Evolutionary conservation across 2,888 invertebrate species (phyloP).

Genomic region (Netelia virgata): DNA sequence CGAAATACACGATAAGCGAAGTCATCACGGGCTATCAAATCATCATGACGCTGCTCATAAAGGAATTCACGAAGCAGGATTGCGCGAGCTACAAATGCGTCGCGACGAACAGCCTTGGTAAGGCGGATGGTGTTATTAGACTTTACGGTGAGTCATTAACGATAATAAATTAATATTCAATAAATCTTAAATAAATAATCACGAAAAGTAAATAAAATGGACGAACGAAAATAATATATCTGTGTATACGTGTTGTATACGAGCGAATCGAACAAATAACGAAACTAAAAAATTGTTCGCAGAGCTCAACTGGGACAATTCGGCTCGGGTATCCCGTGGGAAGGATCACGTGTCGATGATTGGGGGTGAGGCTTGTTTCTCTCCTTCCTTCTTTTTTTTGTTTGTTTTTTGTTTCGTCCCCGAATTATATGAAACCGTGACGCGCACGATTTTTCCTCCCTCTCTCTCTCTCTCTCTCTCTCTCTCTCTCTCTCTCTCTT

Average conservation of each 20-base stretch:
- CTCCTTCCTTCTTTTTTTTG: constrained; percentile 2
- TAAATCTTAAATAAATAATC: constrained; percentile 1
- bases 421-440: constrained; percentile 57
- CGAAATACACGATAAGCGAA: constrained; percentile 91
- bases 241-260: background rate
- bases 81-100: constrained; percentile 93
- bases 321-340: constrained; percentile 85
- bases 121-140: constrained; percentile 91
- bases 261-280: constrained; percentile 7
- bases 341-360: constrained; percentile 87
- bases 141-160: constrained; percentile 88
- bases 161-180: background rate
- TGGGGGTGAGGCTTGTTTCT: constrained; percentile 85
- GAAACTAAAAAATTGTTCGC: constrained; percentile 73
- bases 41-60: constrained; percentile 90
- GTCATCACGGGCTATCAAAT: constrained; percentile 91
- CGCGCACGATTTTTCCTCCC: constrained; percentile 43
- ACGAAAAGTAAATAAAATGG: background rate
- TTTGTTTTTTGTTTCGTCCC: constrained; percentile 42
- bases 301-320: constrained; percentile 87
- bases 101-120: constrained; percentile 92
- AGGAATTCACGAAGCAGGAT: constrained; percentile 87
- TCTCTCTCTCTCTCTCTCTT: background rate
- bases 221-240: constrained; percentile 8
- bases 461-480: constrained; percentile 1